A percentile compares a stretch with the other conserved stretches of the same genome.
Evolutionary conservation across 2,113 vertebrate species (phyloP).

Genomic region (Anoura caudifer): DNA sequence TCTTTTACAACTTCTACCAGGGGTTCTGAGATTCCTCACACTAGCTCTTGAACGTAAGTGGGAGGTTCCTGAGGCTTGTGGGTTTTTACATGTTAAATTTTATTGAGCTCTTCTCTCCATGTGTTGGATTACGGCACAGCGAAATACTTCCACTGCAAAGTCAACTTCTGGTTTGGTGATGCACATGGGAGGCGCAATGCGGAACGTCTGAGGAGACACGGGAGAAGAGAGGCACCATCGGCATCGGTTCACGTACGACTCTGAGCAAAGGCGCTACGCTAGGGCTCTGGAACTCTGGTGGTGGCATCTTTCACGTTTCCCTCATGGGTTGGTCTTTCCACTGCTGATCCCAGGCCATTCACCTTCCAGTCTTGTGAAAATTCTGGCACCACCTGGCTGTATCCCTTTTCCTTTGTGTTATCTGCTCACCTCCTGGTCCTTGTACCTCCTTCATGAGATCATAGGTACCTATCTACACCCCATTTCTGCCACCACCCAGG

Average conservation of each 20-base stretch:
- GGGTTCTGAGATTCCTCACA: neutral
- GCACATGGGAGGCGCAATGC: slow-evolving; percentile 94
- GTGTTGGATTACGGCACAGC: slow-evolving; percentile 83
- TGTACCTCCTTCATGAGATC: neutral
- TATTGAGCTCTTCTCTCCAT: slow-evolving; percentile 73
- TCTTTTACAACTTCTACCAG: neutral
- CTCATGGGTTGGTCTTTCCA: neutral
- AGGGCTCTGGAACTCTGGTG: neutral
- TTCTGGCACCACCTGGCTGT: neutral
- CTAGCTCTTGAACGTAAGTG: neutral
- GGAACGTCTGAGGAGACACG: slow-evolving; percentile 86
- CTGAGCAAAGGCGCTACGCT: neutral
- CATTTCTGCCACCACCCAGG: neutral
- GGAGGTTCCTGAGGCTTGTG: neutral
- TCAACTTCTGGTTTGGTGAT: slow-evolving; percentile 88
- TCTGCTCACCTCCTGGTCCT: neutral
- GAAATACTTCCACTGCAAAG: slow-evolving; percentile 90
- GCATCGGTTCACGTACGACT: neutral
- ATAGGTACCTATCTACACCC: too few species aligned
- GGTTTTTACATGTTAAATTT: neutral
- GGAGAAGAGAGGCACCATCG: neutral
- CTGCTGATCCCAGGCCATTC: neutral
- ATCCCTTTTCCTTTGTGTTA: neutral
- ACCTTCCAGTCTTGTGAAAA: neutral
- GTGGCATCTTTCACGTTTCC: neutral